A percentile compares a stretch with the other conserved stretches of the same genome.
phyloP scores from a whole-genome alignment of 2,888 invertebrate genomes.

The Agapetus fuscipes region DNA sequence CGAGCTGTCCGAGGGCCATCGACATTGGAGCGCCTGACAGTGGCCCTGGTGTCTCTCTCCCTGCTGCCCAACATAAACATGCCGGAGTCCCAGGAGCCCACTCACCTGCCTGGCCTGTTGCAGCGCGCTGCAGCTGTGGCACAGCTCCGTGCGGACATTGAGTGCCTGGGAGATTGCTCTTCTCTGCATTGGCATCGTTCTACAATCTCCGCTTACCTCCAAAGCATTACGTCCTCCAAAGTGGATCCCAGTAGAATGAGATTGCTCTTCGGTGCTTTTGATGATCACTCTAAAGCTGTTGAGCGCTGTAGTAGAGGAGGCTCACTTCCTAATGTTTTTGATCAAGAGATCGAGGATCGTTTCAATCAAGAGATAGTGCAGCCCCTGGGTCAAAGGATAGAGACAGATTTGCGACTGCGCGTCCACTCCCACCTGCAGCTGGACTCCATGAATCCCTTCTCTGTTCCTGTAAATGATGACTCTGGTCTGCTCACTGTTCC shows the following conservation, averaged over 20 bases:
- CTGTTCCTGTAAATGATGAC: conserved; percentile 52
- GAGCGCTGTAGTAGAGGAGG: conserved; percentile 29
- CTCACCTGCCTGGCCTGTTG: too few species aligned
- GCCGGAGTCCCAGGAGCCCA: conserved; percentile 44
- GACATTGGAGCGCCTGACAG: conserved; percentile 53
- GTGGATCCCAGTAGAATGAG: conserved; percentile 53
- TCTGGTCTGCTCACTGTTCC: conserved; percentile 50
- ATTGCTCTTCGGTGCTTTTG: conserved; percentile 38
- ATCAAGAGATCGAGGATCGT: conserved; percentile 32
- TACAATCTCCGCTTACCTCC: conserved; percentile 65
- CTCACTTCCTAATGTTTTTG: conserved; percentile 31
- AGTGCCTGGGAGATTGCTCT: conserved; percentile 59
- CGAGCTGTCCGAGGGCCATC: conserved; percentile 54
- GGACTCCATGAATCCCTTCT: conserved; percentile 63
- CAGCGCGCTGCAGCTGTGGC: conserved; percentile 56
- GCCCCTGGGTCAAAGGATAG: conserved; percentile 76
- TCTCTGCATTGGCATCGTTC: conserved; percentile 77
- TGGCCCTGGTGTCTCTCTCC: conserved; percentile 58
- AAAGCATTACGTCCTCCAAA: conserved; percentile 58
- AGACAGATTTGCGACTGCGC: conserved; percentile 85
- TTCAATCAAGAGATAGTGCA: conserved; percentile 51
- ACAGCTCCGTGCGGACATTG: conserved; percentile 47
- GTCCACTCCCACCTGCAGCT: conserved; percentile 85
- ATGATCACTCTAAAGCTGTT: conserved; percentile 35
- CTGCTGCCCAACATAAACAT: conserved; percentile 52